Base-by-base conservation (phyloP, 2,888 invertebrate genomes). In the Sinohyriopsis cumingii region DNA sequence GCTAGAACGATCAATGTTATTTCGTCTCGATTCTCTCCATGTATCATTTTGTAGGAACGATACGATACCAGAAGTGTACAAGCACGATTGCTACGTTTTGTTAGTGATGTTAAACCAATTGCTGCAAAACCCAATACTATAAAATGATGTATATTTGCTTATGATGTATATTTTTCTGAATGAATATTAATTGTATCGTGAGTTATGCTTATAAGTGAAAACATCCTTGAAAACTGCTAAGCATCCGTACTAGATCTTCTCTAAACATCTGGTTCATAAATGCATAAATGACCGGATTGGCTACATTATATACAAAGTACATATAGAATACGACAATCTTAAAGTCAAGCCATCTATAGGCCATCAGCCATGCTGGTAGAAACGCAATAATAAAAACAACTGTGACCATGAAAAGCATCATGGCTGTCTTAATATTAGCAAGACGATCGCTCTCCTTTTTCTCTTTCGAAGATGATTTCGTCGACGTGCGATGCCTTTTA, bases 201-300 rank as follows among this genome's bases (percentile, higher is more conserved):
- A 45, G 45, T 45, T 12, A 45, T 45, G 3, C 45, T 45, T 45
- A 45, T 45, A 45, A 12, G 45, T 12, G 45, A 45, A 45, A 72
- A 18, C 61, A 69, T n/a, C 66, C 59, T 18, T 64, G 20, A 54
- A 62, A 77, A 59, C 69, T 71, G 7, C 63, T 75, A 54, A 77
- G 66, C 20, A 77, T 61, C 33, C 66, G 71, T n/a, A 67, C 69
- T 28, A 88, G 72, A 63, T 89, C 88, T 18, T 84, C 82, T 33
- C 87, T 68, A 69, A 89, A 89, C 73, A 86, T 87, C 67, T 86
- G 83, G 72, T 89, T 89, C 89, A 89, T 88, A 68, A 89, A 89
- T n/a, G 87, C 85, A 74, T 89, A 89, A 33, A 89, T 89, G 56
- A 89, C 83, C 4, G 88, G 88, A 65, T 89, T 89, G n/a, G 85